A percentile compares a stretch with the other conserved stretches of the same genome.
Conservation (phyloP, 2,888 invertebrate species). For the Periphyllus acericola region DNA sequence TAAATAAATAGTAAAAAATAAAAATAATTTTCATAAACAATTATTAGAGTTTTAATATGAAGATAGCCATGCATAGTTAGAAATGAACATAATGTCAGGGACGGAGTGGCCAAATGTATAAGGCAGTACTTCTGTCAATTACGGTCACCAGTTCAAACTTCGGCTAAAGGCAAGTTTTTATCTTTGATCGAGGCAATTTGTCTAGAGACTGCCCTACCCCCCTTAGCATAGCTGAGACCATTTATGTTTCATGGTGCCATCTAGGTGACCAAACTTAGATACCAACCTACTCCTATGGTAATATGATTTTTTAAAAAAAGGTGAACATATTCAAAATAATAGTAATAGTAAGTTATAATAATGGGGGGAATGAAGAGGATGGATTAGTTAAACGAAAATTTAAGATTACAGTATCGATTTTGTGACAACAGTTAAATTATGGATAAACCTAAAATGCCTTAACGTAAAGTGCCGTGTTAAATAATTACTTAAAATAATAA, state of each 20-base stretch:
- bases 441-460: conserved; percentile 13
- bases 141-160: too few relatives aligned
- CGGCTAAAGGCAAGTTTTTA: too few relatives aligned
- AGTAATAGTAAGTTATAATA: conserved; percentile 33
- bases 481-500: conserved; percentile 30
- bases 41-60: background rate
- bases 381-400: conserved; percentile 43
- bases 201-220: too few relatives aligned
- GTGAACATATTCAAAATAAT: conserved; percentile 1
- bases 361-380: conserved; percentile 38
- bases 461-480: conserved; percentile 23
- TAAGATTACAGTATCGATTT: conserved; percentile 3
- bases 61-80: background rate
- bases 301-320: too few relatives aligned
- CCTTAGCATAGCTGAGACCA: too few relatives aligned
- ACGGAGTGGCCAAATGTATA: too few relatives aligned
- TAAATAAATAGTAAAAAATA: conserved; percentile 42
- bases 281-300: too few relatives aligned
- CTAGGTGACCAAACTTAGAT: too few relatives aligned
- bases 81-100: conserved; percentile 16
- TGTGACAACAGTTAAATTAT: conserved; percentile 5
- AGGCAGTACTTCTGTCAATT: too few relatives aligned
- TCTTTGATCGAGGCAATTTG: too few relatives aligned
- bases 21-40: conserved; percentile 16
- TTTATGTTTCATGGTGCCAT: too few relatives aligned